A percentile compares a stretch with the other conserved stretches of the same genome.
These are phyloP conservation scores for Esox lucius DNA, from an alignment of 2,797 vertebrate species.

Conservation along the genomic window DNA sequence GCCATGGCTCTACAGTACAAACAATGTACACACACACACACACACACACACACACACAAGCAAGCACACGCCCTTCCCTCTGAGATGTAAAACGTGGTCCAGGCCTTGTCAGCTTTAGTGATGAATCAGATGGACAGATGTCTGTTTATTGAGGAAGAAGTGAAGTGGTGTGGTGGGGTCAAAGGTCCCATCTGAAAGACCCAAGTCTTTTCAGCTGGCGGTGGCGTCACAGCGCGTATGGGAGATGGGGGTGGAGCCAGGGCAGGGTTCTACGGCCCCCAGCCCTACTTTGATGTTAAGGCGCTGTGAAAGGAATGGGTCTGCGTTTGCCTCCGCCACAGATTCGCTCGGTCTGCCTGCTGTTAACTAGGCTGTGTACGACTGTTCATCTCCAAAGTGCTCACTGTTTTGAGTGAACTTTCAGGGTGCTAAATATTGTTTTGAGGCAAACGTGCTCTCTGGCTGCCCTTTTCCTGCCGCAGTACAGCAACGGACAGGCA, in stretches of 20 bases:
- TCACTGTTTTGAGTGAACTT: not conserved
- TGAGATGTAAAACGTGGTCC: not conserved
- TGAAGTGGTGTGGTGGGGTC: slow-evolving; percentile 26
- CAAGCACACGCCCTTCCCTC: slow-evolving; percentile 11
- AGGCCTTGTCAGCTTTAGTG: not conserved
- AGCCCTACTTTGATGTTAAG: not conserved
- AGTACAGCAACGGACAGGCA: not conserved
- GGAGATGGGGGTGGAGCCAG: not conserved
- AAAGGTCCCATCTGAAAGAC: not conserved
- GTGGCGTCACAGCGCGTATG: not conserved
- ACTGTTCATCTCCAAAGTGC: not conserved
- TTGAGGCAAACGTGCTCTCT: not conserved
- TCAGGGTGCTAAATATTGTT: not conserved
- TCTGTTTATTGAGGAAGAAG: slow-evolving; percentile 23
- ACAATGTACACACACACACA: slow-evolving; percentile 16
- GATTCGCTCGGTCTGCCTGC: not conserved
- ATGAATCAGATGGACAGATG: not conserved
- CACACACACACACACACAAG: slow-evolving; percentile 28
- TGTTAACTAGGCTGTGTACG: not conserved
- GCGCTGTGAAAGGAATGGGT: not conserved
- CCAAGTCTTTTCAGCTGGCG: not conserved
- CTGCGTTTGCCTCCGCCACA: not conserved
- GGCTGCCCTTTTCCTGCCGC: not conserved
- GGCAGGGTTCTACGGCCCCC: not conserved
- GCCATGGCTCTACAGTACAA: not conserved